These are phyloP conservation scores for Diploscapter pachys DNA, from an alignment of 1,140 invertebrate genomes.

Conservation along the genomic window DNA sequence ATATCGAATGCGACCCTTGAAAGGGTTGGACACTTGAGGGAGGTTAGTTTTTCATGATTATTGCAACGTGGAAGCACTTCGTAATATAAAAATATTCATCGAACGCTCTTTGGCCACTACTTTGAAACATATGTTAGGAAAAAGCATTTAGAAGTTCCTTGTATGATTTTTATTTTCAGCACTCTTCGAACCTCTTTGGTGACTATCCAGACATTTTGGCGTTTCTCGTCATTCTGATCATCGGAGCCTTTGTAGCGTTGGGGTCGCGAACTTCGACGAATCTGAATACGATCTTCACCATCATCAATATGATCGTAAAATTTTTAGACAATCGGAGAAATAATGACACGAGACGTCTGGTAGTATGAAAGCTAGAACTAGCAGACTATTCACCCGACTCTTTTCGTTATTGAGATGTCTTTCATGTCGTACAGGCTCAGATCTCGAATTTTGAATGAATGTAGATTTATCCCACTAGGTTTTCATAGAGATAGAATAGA, in stretches of 20 bases:
- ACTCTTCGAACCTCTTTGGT: conserved; percentile 44
- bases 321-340: not conserved
- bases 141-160: not conserved
- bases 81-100: not conserved
- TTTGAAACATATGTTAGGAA: not conserved
- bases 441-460: too few species aligned
- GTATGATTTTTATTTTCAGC: too few species aligned
- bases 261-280: conserved; percentile 74
- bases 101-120: not conserved
- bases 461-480: too few species aligned
- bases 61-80: not conserved
- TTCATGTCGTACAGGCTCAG: too few species aligned
- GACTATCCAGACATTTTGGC: conserved; percentile 55
- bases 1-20: conserved; percentile 76
- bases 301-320: conserved; percentile 74
- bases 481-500: too few species aligned
- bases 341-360: not conserved
- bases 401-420: too few species aligned
- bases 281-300: conserved; percentile 70
- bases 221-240: conserved; percentile 49
- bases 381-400: too few species aligned
- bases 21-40: conserved; percentile 70
- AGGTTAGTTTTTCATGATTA: conserved; percentile 51
- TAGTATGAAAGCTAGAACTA: not conserved
- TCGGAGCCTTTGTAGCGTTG: conserved; percentile 62